Base-by-base conservation (phyloP, 2,888 invertebrate genomes). In the Tachina fera region DNA sequence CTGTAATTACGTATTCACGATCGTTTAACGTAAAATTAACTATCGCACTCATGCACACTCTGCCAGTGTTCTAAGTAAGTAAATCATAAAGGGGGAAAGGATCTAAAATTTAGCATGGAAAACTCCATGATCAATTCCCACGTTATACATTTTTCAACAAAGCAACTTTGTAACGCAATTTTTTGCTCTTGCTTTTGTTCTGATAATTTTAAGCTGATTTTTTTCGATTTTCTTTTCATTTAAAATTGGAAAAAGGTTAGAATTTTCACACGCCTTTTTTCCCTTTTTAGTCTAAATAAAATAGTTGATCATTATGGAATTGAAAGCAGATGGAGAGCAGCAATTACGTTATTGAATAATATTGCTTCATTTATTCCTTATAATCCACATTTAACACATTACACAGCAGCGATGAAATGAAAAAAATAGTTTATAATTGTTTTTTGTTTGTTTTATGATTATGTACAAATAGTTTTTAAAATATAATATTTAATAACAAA, bases 111-210 rank as follows among this genome's bases (percentile, higher is more conserved):
- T 80, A 87, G 87, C 58, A 89, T 89, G 88, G 47, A 63, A 75
- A 81, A 61, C 19, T 70, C 31, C 63, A 77, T 87, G 86, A 87
- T 88, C 87, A 88, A 88, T 88, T 89, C 88, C 76, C 89, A 88
- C 89, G 87, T 89, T 89, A 82, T 75, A 74, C 67, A 65, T 65
- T 56, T 71, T 58, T 53, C n/a, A 65, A 31, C 16, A 76, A 70
- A 75, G 39, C 41, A 58, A 72, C 71, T 51, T 71, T 76, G 60
- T 78, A 83, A 78, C 83, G 83, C 83, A 86, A 84, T 81, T 81
- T 86, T 74, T 56, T 63, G 39, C 41, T 63, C 81, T 60, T 22
- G 45, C 61, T 75, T 41, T 81, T 75, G 53, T 75, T 81, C 31
- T 79, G 84, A 31, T 49, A 70, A 84, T 87, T 85, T 76, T 47